Conservation (phyloP, 2,888 invertebrate species). For the Aproaerema taeniolella region DNA sequence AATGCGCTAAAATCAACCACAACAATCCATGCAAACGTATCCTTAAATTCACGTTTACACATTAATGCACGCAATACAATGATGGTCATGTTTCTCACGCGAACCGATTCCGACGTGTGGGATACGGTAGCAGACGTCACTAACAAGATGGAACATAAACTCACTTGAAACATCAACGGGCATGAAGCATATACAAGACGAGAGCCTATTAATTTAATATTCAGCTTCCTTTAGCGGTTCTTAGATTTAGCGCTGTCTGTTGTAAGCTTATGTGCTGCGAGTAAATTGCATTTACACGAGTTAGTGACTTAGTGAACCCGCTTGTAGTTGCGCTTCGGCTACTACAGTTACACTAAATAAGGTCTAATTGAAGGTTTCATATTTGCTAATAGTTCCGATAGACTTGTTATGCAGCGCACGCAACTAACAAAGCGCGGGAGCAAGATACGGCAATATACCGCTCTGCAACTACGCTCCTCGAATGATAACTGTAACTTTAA, state of each 20-base stretch:
- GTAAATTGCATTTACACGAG: conserved; percentile 29
- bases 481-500: conserved; percentile 55
- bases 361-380: conserved; percentile 52
- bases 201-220: conserved; percentile 25
- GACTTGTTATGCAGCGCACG: conserved; percentile 67
- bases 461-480: conserved; percentile 46
- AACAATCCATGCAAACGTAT: conserved; percentile 33
- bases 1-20: conserved; percentile 43
- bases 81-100: conserved; percentile 46
- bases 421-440: conserved; percentile 62
- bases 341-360: conserved; percentile 36
- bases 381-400: conserved; percentile 61
- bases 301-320: conserved; percentile 14
- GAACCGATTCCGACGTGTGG: conserved; percentile 27
- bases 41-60: conserved; percentile 49
- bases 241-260: conserved; percentile 27
- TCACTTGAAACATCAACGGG: conserved; percentile 24
- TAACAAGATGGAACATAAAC: conserved; percentile 31
- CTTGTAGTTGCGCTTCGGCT: conserved; percentile 17
- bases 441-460: conserved; percentile 49
- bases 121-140: conserved; percentile 19
- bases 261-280: conserved; percentile 25
- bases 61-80: conserved; percentile 48
- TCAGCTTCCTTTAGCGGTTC: conserved; percentile 31
- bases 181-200: conserved; percentile 19